Conservation (phyloP, 2,797 vertebrate genomes). For the Falco columbarius region DNA sequence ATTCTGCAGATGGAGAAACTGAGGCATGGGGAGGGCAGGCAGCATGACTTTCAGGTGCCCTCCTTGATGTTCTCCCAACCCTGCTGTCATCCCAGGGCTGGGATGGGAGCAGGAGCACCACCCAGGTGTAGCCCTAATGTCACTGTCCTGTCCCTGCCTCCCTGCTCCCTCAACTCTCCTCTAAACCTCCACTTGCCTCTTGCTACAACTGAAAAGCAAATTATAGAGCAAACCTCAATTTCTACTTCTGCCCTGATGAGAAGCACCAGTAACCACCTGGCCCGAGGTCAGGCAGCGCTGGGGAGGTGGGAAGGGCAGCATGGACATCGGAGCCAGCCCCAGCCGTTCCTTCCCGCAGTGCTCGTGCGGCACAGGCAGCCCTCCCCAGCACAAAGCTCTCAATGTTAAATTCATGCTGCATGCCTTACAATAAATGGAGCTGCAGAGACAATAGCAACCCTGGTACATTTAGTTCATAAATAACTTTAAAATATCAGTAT, state of each 20-base stretch:
- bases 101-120: neutral
- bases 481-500: neutral
- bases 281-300: neutral
- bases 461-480: neutral
- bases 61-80: neutral
- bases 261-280: neutral
- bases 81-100: neutral
- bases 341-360: fast-evolving
- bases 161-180: fast-evolving
- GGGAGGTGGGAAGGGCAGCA: neutral
- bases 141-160: neutral
- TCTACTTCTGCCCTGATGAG: neutral
- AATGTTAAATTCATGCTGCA: neutral
- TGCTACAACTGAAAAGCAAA: neutral
- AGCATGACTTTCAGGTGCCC: neutral
- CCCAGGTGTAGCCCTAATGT: fast-evolving
- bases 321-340: neutral
- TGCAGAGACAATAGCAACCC: neutral
- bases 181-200: neutral
- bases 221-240: neutral
- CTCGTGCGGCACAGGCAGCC: neutral
- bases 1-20: neutral
- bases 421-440: neutral
- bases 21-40: neutral
- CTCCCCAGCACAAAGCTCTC: neutral